Evolutionary conservation across 2,113 vertebrate species (phyloP), one percentile per base, ranked within the genome.

Genomic region (Aix galericulata): DNA sequence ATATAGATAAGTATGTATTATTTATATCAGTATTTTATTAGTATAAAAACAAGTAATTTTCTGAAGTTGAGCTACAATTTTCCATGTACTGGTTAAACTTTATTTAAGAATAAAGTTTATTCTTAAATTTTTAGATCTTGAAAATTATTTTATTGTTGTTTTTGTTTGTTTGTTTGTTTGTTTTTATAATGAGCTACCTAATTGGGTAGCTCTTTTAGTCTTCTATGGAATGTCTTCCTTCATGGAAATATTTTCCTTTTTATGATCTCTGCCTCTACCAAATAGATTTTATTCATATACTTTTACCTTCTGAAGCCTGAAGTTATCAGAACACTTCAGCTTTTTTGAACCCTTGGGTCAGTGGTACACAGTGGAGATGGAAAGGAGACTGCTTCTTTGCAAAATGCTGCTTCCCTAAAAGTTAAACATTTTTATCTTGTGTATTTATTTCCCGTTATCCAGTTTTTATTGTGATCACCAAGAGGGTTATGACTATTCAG

Each of bases 1-100:
- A 99, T 93, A 99, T 99, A 94, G 99, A 99, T 98, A 99, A 99
- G 99, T 99, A 98, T 86, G 97, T 98, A 53, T 93, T 53, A 0
- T 77, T 91, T 92, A 13, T 64, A 5, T 84, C 29, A 40, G 27
- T 64, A 64, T 95, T 34, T 63, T 89, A n/a, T 8, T 69, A 76
- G 17, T 27, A 16, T 50, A 77, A 52, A 95, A 94, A 86, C 62
- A 94, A 91, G 20, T 55, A 2, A 62, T 71, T 63, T 89, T 82
- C 36, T 77, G 40, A 63, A 94, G 62, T 40, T 82, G 21, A 82
- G 8, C 27, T 91, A 53, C 25, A 17, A 27, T 59, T 72, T 83
- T 91, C 36, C 16, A 3, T 88, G 6, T 59, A 26, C 60, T 92
- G 9, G 17, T 78, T 86, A 63, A 52, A 20, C 53, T 40, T 40